Conservation (phyloP, 1,140 invertebrate genomes). For the Penaeus vannamei region DNA sequence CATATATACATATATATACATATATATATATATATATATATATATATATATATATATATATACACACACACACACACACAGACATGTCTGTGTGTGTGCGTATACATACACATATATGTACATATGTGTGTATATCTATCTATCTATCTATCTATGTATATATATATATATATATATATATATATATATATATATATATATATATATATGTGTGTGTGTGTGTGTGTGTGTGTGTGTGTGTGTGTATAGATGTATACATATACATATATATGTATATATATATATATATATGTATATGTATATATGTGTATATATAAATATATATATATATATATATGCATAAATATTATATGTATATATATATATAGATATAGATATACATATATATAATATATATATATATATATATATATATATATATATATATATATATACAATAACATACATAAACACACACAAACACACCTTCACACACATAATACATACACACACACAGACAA, state of each 20-base stretch:
- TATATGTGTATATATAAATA: too few species aligned
- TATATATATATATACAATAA: too few species aligned
- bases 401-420: too few species aligned
- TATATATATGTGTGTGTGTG: too few species aligned
- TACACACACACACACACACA: not conserved
- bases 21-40: not conserved
- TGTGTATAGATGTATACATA: not conserved
- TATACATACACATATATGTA: slow-evolving; percentile 1
- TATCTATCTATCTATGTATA: not conserved
- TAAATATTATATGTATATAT: too few species aligned
- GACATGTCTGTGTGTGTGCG: not conserved
- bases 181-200: not conserved
- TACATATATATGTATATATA: not conserved
- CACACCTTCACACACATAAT: too few species aligned
- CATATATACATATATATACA: too few species aligned
- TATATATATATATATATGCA: too few species aligned
- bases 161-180: not conserved
- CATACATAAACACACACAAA: too few species aligned
- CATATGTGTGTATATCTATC: not conserved
- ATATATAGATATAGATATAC: too few species aligned
- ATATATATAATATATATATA: too few species aligned
- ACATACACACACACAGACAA: not conserved
- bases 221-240: not conserved
- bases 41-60: slow-evolving; percentile 22
- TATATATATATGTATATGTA: too few species aligned